Percentiles rank a stretch among this genome's conserved stretches.
These are phyloP conservation scores for Spilarctia lutea DNA, from an alignment of 2,888 invertebrate genomes.

Conservation along the genomic window DNA sequence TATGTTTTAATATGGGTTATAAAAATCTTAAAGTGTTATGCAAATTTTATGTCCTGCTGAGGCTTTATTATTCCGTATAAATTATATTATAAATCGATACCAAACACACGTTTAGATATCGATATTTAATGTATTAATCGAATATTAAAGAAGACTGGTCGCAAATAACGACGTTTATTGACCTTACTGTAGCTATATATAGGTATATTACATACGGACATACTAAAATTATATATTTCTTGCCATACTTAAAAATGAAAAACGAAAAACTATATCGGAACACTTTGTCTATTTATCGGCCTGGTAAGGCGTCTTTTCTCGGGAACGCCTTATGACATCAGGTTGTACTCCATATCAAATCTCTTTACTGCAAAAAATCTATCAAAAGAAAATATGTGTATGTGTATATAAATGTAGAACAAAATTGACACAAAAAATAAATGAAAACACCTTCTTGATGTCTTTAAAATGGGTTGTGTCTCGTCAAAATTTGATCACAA, in stretches of 20 bases:
- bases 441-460: too few relatives aligned
- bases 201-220: not conserved
- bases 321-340: not conserved
- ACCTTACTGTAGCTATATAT: not conserved
- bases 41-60: slow-evolving; percentile 32
- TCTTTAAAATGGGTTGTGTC: too few relatives aligned
- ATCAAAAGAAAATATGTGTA: too few relatives aligned
- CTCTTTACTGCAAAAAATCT: not conserved
- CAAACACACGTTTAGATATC: slow-evolving; percentile 20
- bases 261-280: not conserved
- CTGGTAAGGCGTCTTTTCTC: not conserved
- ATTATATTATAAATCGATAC: slow-evolving; percentile 42
- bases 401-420: too few relatives aligned
- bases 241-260: not conserved
- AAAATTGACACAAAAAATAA: too few relatives aligned
- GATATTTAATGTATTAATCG: not conserved
- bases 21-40: slow-evolving; percentile 28
- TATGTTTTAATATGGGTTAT: not conserved
- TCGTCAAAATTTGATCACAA: too few relatives aligned
- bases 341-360: not conserved
- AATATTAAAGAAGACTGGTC: not conserved
- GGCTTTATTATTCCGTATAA: slow-evolving; percentile 39
- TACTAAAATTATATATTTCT: not conserved
- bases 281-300: not conserved
- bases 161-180: not conserved